phyloP scores from a whole-genome alignment of 2,888 invertebrate species.

The Macaria notata region DNA sequence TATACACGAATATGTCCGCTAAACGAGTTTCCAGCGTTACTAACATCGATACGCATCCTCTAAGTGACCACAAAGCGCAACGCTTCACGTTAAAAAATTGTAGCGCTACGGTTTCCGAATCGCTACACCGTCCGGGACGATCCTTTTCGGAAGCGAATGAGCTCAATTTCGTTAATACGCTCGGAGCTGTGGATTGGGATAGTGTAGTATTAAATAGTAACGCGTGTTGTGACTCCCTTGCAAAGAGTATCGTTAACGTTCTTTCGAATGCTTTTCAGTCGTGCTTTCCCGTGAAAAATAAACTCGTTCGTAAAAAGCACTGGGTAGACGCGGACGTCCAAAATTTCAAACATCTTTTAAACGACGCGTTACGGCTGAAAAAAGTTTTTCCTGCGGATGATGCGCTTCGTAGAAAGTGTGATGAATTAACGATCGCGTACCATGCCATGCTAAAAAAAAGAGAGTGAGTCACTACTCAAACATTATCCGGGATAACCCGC shows the following conservation, averaged over 20 bases:
- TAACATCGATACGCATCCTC: slow-evolving; percentile 5
- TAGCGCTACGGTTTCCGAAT: neutral
- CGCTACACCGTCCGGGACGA: neutral
- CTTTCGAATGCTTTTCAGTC: neutral
- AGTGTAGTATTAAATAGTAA: neutral
- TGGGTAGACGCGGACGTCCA: neutral
- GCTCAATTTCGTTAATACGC: neutral
- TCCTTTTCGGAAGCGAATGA: neutral
- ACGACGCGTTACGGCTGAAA: neutral
- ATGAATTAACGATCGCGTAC: neutral
- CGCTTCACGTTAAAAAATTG: neutral
- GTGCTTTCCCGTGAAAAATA: neutral
- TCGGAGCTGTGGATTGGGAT: neutral
- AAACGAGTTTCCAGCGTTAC: slow-evolving; percentile 1
- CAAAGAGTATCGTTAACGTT: neutral
- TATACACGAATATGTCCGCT: slow-evolving; percentile 6
- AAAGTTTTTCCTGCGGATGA: neutral
- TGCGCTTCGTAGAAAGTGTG: neutral
- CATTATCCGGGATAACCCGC: slow-evolving; percentile 1
- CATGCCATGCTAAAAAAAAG: slow-evolving; percentile 6
- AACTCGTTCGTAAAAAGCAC: neutral
- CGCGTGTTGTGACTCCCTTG: neutral
- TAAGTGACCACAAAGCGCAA: slow-evolving; percentile 1
- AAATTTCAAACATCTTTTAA: neutral
- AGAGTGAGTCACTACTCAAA: neutral